Percentiles rank a stretch among this genome's conserved stretches.
These are phyloP conservation scores for Fabriciana adippe DNA, from an alignment of 2,888 invertebrate species.

Conservation along the genomic window DNA sequence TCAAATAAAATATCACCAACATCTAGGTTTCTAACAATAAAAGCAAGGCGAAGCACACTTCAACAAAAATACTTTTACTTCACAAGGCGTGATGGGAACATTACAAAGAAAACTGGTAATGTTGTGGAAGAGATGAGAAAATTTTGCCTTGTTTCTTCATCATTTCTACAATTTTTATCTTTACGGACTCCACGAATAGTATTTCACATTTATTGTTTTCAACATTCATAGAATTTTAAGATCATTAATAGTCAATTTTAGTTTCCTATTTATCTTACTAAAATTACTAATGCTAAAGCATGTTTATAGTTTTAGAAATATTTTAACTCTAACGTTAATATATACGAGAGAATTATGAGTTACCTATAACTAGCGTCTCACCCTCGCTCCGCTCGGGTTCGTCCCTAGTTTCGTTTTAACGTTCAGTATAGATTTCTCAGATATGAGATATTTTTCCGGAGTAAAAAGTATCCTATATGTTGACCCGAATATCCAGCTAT, in stretches of 20 bases:
- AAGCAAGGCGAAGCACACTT: slow-evolving; percentile 27
- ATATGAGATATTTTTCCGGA: too few species aligned
- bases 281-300: too few species aligned
- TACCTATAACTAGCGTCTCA: too few species aligned
- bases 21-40: slow-evolving; percentile 17
- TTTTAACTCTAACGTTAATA: too few species aligned
- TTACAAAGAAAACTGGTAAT: slow-evolving; percentile 63
- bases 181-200: slow-evolving; percentile 13
- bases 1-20: slow-evolving; percentile 14
- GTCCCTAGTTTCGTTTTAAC: too few species aligned
- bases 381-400: too few species aligned
- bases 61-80: slow-evolving; percentile 49
- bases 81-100: slow-evolving; percentile 63
- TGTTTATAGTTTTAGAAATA: too few species aligned
- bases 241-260: not conserved
- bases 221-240: slow-evolving; percentile 4
- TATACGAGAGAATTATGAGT: too few species aligned
- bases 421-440: too few species aligned
- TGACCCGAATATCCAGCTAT: too few species aligned
- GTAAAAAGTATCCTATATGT: too few species aligned
- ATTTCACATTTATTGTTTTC: slow-evolving; percentile 16
- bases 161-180: slow-evolving; percentile 29
- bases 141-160: slow-evolving; percentile 30
- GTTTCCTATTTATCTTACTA: not conserved
- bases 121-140: slow-evolving; percentile 53